phyloP scores from a whole-genome alignment of 2,113 vertebrate species.

The Pteronura brasiliensis region DNA sequence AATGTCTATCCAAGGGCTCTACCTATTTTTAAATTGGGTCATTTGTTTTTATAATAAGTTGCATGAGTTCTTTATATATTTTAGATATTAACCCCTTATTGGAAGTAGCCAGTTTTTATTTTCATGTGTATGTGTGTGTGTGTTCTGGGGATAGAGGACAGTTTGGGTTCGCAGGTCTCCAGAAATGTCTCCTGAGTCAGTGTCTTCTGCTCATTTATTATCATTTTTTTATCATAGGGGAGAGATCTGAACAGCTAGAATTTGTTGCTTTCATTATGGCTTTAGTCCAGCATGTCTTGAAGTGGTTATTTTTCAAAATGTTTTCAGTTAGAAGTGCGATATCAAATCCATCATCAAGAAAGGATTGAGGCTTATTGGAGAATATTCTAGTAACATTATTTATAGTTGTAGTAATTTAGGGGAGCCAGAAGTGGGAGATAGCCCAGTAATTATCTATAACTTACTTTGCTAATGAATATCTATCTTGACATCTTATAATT shows the following conservation, averaged over 20 bases:
- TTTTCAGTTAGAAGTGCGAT: slow-evolving; percentile 21
- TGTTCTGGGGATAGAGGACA: background rate
- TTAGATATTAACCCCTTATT: background rate
- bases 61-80: background rate
- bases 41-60: background rate
- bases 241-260: background rate
- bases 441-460: slow-evolving; percentile 25
- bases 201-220: slow-evolving; percentile 34
- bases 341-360: slow-evolving; percentile 30
- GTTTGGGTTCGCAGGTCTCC: background rate
- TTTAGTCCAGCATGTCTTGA: slow-evolving; percentile 39
- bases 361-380: slow-evolving; percentile 5
- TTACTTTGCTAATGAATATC: slow-evolving; percentile 53
- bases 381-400: slow-evolving; percentile 61
- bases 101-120: background rate
- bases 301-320: slow-evolving; percentile 55
- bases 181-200: background rate
- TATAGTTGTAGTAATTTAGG: slow-evolving; percentile 46
- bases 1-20: background rate
- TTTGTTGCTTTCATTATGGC: slow-evolving; percentile 29
- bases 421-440: slow-evolving; percentile 28
- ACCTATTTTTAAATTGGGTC: background rate
- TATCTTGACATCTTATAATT: slow-evolving; percentile 49
- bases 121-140: background rate
- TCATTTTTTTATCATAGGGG: background rate